Evolutionary conservation across 2,797 vertebrate species (phyloP), one percentile per base, ranked within the genome.

Genomic region (Xiphophorus birchmanni): DNA sequence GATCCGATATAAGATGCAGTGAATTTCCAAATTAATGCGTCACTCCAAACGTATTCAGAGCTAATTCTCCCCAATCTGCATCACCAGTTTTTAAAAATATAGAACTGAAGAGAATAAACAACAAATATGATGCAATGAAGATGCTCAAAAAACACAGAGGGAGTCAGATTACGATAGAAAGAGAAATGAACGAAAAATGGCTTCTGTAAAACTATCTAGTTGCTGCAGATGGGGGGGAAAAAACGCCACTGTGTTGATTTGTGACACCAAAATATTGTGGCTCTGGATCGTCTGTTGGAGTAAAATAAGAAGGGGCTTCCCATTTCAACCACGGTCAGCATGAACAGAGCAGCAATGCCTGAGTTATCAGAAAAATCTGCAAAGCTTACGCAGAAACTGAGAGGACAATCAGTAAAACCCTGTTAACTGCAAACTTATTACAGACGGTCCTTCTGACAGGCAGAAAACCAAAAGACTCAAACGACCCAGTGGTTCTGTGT

Each of bases 331-430:
- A 80, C 42, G 40, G 26, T 75, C 73, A n/a, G 73, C 50, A 77
- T 88, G 78, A 87, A 52, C 15, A 60, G 29, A 71, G 47, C 67
- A 58, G 72, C 60, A 50, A 60, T 73, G 65, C 56, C 45, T 73
- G 77, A 83, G 76, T 65, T 63, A 75, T 80, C 47, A 80, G 67
- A 80, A 82, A 80, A 86, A 79, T 21, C 77, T 82, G 87, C 78
- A 37, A 44, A 82, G 45, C 65, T 82, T n/a, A 2, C 67, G 69
- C 80, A 84, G 77, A 82, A 80, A 75, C 52, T 23, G 42, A 83
- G 76, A 81, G 26, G 50, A 85, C 71, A 75, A 80, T 87, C 80
- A 76, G 84, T 75, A 77, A 86, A 90, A 89, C 84, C 81, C 86
- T 84, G 85, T 90, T 88, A 75, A 78, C 67, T 73, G 73, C 88